Evolutionary conservation across 1,140 invertebrate species (phyloP).

Genomic region (Heliothis virescens): DNA sequence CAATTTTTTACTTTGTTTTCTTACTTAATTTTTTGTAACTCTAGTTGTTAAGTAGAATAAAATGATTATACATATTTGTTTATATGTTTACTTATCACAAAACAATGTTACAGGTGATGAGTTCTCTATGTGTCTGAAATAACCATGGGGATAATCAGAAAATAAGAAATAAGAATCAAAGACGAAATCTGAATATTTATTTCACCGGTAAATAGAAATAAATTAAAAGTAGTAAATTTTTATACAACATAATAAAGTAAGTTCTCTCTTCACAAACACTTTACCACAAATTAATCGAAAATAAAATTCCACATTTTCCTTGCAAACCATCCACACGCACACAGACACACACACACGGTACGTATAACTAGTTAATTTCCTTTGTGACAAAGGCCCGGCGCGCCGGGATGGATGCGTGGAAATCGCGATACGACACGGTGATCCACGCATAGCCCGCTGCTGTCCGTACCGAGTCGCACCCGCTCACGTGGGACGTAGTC

Average conservation of each 20-base stretch:
- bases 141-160: too few relatives aligned
- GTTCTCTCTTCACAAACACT: not conserved
- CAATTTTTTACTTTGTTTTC: too few relatives aligned
- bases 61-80: too few relatives aligned
- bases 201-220: too few relatives aligned
- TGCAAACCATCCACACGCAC: conserved; percentile 66
- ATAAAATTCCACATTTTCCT: conserved; percentile 38
- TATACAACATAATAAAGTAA: not conserved
- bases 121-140: too few relatives aligned
- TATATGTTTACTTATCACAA: too few relatives aligned
- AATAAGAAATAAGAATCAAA: too few relatives aligned
- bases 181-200: too few relatives aligned
- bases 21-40: too few relatives aligned
- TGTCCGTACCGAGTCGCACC: conserved; percentile 52
- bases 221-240: too few relatives aligned
- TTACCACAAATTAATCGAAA: not conserved
- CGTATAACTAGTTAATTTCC: conserved; percentile 85
- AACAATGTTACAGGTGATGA: too few relatives aligned
- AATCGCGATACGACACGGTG: conserved; percentile 85
- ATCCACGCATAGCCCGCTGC: conserved; percentile 72
- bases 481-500: conserved; percentile 37
- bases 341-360: conserved; percentile 52
- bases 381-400: conserved; percentile 83
- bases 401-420: conserved; percentile 83
- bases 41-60: too few relatives aligned